Conservation (phyloP, 2,113 vertebrate genomes). For the Entosphenus tridentatus region DNA sequence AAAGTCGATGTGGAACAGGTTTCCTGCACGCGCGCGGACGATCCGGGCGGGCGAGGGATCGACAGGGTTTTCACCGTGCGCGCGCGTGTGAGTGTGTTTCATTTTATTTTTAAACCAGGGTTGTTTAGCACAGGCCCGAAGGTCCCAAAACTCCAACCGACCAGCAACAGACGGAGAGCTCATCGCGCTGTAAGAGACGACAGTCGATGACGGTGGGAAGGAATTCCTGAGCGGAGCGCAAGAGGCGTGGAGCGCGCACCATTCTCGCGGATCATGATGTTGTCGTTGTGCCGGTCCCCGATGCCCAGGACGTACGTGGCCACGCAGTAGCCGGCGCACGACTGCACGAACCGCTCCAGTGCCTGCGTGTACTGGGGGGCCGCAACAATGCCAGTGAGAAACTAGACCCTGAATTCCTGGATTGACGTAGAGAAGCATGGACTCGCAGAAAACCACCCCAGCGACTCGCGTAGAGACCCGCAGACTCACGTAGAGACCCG, state of each 20-base stretch:
- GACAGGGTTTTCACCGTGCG: background rate
- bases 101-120: too few relatives aligned
- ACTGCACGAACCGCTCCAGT: slow-evolving; percentile 31
- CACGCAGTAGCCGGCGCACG: slow-evolving; percentile 37
- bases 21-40: slow-evolving; percentile 17
- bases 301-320: slow-evolving; percentile 37
- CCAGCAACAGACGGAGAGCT: too few relatives aligned
- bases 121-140: background rate
- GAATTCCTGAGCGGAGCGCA: too few relatives aligned
- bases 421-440: background rate
- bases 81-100: background rate
- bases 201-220: too few relatives aligned
- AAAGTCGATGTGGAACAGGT: slow-evolving; percentile 41
- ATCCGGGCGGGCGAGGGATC: background rate
- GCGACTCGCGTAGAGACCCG: too few relatives aligned
- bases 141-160: too few relatives aligned
- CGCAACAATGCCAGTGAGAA: too few relatives aligned
- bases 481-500: too few relatives aligned
- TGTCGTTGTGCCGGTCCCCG: slow-evolving; percentile 42
- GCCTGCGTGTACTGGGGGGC: slow-evolving; percentile 21
- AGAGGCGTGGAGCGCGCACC: slow-evolving; percentile 15
- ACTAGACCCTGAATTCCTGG: background rate
- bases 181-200: too few relatives aligned
- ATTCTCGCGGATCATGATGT: slow-evolving; percentile 39
- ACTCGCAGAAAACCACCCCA: background rate